A percentile compares a stretch with the other conserved stretches of the same genome.
phyloP scores from a whole-genome alignment of 2,888 invertebrate genomes.

The Halictus ligatus region DNA sequence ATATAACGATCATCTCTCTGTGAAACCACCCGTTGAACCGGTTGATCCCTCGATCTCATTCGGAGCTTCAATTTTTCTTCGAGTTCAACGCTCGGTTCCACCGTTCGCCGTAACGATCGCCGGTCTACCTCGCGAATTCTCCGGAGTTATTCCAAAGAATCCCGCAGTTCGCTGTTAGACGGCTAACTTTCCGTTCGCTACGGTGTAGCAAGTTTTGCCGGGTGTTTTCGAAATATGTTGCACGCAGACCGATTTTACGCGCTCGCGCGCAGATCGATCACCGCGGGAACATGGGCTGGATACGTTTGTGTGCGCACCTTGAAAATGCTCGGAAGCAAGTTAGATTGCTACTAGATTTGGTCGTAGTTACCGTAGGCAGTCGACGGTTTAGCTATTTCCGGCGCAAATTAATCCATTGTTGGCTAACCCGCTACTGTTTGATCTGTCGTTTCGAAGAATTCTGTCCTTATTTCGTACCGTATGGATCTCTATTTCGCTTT shows the following conservation, averaged over 20 bases:
- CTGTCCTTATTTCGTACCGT: not conserved
- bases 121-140: not conserved
- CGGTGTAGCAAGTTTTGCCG: not conserved
- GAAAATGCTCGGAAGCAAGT: constrained; percentile 6
- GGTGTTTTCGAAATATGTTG: not conserved
- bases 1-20: not conserved
- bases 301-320: not conserved
- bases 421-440: not conserved
- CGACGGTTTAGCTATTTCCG: not conserved
- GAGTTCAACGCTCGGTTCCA: not conserved
- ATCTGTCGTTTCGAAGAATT: not conserved
- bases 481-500: not conserved
- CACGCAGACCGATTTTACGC: not conserved
- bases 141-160: not conserved
- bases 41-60: constrained; percentile 26
- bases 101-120: not conserved
- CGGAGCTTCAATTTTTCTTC: constrained; percentile 18
- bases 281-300: not conserved
- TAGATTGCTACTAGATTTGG: not conserved
- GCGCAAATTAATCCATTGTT: constrained; percentile 7
- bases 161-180: not conserved
- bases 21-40: constrained; percentile 20
- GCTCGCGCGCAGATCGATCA: not conserved
- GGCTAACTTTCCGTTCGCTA: not conserved
- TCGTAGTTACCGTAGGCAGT: constrained; percentile 2